Evolutionary conservation across 2,797 vertebrate genomes (phyloP).

Genomic region (Arremon aurantiirostris): DNA sequence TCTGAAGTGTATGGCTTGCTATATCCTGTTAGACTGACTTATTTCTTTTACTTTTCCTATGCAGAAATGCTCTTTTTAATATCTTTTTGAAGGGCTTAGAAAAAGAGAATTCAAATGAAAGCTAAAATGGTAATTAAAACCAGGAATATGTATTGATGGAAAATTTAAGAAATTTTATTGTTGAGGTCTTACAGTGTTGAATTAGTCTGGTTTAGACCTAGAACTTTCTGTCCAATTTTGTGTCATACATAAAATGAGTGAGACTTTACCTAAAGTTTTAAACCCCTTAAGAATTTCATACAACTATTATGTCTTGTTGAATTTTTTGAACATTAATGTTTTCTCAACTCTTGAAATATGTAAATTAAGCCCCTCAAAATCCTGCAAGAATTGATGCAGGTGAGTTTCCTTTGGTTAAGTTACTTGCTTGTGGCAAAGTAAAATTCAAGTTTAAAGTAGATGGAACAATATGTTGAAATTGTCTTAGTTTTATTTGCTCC

Average conservation of each 20-base stretch:
- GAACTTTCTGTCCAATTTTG: neutral
- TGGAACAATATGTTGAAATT: neutral
- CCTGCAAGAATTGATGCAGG: neutral
- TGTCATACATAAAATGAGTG: neutral
- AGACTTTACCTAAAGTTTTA: neutral
- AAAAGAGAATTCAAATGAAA: neutral
- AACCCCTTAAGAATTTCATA: neutral
- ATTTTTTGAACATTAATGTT: neutral
- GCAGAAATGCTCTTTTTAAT: neutral
- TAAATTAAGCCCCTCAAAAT: neutral
- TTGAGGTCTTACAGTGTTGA: neutral
- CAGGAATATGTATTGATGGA: neutral
- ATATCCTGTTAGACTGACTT: neutral
- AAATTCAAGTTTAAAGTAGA: neutral
- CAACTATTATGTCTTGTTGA: neutral
- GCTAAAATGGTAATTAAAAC: neutral
- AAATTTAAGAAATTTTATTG: neutral
- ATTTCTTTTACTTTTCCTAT: neutral
- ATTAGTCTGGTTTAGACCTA: neutral
- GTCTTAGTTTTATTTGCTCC: neutral
- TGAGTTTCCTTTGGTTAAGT: neutral
- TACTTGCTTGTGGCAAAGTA: neutral
- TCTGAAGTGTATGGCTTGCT: neutral
- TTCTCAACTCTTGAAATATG: neutral
- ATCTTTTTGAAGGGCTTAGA: neutral